These are phyloP conservation scores for Parnassius glacialis DNA, from an alignment of 2,888 invertebrate genomes.

Conservation along the genomic window DNA sequence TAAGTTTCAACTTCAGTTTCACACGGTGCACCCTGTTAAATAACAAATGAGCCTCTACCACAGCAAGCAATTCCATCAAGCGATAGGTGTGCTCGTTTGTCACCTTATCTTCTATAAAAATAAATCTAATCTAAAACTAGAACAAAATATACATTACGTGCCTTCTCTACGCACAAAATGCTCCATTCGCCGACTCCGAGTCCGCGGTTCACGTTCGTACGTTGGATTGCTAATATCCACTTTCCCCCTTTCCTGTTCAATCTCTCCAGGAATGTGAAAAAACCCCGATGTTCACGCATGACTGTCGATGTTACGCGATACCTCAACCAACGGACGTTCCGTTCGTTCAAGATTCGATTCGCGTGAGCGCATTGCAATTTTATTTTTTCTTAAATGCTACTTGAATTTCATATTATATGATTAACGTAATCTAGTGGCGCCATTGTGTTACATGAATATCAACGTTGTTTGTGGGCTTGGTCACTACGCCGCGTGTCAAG, in stretches of 20 bases:
- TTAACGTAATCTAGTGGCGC: neutral
- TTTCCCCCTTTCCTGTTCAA: conserved; percentile 65
- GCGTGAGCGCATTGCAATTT: neutral
- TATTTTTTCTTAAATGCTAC: neutral
- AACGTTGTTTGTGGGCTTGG: no score
- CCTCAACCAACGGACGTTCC: conserved; percentile 6
- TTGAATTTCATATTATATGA: neutral
- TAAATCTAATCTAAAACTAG: neutral
- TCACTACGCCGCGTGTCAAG: no score
- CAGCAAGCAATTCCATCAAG: no score
- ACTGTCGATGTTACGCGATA: conserved; percentile 25
- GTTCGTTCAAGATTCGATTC: conserved; percentile 13
- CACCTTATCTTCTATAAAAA: no score
- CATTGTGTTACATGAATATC: neutral
- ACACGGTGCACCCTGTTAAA: no score
- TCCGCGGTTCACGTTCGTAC: conserved; percentile 38
- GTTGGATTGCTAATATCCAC: conserved; percentile 41
- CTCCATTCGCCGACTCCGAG: conserved; percentile 39
- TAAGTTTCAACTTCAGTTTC: no score
- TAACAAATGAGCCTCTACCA: no score
- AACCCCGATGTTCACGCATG: conserved; percentile 17
- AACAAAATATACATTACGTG: neutral
- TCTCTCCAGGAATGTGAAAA: conserved; percentile 34
- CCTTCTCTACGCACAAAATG: conserved; percentile 3
- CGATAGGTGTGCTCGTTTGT: no score